Percentiles rank a stretch among this genome's conserved stretches.
phyloP scores from a whole-genome alignment of 2,888 invertebrate genomes.

The Podotricha telesiphe region DNA sequence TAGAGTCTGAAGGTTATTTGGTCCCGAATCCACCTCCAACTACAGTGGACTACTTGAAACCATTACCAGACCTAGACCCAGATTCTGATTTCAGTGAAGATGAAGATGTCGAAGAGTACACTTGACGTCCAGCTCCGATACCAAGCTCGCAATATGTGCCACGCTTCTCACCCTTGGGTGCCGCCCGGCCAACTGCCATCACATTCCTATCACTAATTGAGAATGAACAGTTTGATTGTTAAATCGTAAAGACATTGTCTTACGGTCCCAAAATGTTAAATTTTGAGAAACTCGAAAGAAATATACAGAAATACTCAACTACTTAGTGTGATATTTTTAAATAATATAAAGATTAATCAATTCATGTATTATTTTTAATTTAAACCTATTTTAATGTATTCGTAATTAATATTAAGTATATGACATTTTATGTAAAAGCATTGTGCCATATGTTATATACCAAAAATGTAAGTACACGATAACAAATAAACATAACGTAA shows the following conservation, averaged over 20 bases:
- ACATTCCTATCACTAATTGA: slow-evolving; percentile 63
- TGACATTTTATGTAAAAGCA: slow-evolving; percentile 31
- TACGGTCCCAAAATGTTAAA: neutral
- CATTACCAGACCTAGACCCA: slow-evolving; percentile 62
- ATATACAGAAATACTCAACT: slow-evolving; percentile 43
- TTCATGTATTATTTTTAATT: neutral
- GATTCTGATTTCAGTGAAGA: slow-evolving; percentile 67
- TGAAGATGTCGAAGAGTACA: slow-evolving; percentile 73
- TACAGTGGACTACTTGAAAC: slow-evolving; percentile 81
- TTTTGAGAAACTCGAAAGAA: neutral
- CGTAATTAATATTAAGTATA: neutral
- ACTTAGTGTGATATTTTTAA: slow-evolving; percentile 39
- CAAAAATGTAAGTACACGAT: slow-evolving; percentile 38
- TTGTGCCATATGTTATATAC: slow-evolving; percentile 45
- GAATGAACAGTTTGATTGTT: slow-evolving; percentile 57
- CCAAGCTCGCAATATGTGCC: slow-evolving; percentile 65
- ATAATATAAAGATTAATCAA: slow-evolving; percentile 3
- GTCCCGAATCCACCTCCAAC: slow-evolving; percentile 82
- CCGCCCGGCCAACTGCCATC: slow-evolving; percentile 52
- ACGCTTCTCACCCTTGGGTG: slow-evolving; percentile 57
- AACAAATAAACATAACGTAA: neutral
- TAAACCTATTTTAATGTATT: slow-evolving; percentile 12
- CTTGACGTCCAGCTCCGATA: slow-evolving; percentile 62
- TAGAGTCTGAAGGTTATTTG: slow-evolving; percentile 88
- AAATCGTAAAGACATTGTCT: slow-evolving; percentile 35